These are phyloP conservation scores for Agrilus cyanescens DNA, from an alignment of 2,888 invertebrate species.

Conservation along the genomic window DNA sequence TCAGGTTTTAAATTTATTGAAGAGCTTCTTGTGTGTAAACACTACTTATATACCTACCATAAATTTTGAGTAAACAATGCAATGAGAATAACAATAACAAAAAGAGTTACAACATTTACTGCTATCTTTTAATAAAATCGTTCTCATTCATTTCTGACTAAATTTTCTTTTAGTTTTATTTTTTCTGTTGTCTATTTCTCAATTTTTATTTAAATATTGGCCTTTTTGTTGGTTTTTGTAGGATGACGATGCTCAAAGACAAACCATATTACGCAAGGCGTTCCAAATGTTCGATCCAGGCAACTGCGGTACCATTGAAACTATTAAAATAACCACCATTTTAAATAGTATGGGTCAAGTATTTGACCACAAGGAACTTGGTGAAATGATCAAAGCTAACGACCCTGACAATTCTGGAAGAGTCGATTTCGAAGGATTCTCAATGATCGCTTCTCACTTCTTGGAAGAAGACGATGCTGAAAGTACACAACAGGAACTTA, in stretches of 20 bases:
- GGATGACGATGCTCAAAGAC: constrained; percentile 64
- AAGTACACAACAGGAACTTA: constrained; percentile 91
- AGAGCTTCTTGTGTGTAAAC: too few species aligned
- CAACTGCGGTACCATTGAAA: constrained; percentile 85
- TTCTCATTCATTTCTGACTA: too few species aligned
- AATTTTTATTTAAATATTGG: too few species aligned
- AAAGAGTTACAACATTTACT: too few species aligned
- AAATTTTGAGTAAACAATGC: too few species aligned
- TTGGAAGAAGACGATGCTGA: constrained; percentile 93
- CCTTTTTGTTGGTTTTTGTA: constrained; percentile 1
- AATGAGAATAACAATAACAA: too few species aligned
- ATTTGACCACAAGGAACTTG: constrained; percentile 83
- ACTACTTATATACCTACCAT: too few species aligned
- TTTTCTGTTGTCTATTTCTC: too few species aligned
- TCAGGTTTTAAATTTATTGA: too few species aligned
- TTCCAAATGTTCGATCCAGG: constrained; percentile 96
- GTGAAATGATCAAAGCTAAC: constrained; percentile 78
- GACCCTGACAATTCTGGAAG: constrained; percentile 86
- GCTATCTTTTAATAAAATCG: too few species aligned
- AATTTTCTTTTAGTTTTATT: too few species aligned
- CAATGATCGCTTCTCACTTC: constrained; percentile 85
- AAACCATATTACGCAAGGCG: constrained; percentile 86
- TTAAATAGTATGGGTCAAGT: constrained; percentile 91
- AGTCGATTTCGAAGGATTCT: constrained; percentile 91
- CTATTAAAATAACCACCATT: constrained; percentile 81